phyloP scores from a whole-genome alignment of 2,797 vertebrate species.

The Notolabrus celidotus region DNA sequence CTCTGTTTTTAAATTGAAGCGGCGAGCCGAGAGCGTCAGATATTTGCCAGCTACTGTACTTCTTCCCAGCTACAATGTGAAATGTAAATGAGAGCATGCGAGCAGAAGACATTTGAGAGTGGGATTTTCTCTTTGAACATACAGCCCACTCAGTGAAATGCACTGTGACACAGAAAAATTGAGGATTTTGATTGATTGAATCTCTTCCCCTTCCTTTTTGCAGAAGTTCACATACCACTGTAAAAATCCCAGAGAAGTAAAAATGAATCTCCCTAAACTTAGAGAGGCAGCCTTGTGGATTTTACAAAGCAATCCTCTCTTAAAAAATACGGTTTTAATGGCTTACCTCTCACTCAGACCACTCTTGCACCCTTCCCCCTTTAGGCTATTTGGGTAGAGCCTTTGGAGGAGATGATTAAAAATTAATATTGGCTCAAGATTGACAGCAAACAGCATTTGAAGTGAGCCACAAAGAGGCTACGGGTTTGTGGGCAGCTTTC shows the following conservation, averaged over 20 bases:
- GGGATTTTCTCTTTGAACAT: slow-evolving; percentile 80
- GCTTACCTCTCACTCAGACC: slow-evolving; percentile 81
- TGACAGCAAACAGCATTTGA: slow-evolving; percentile 89
- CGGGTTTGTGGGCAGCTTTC: slow-evolving; percentile 80
- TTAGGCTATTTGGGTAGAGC: slow-evolving; percentile 85
- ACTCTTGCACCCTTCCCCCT: slow-evolving; percentile 74
- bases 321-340: slow-evolving; percentile 85
- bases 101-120: slow-evolving; percentile 72
- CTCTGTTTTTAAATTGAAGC: slow-evolving; percentile 65
- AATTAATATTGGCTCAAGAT: slow-evolving; percentile 87
- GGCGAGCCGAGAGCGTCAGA: slow-evolving; percentile 50
- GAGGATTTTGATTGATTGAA: slow-evolving; percentile 84
- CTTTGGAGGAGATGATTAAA: slow-evolving; percentile 88
- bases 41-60: slow-evolving; percentile 67
- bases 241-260: slow-evolving; percentile 68
- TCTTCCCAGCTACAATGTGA: slow-evolving; percentile 74
- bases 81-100: slow-evolving; percentile 79
- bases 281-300: slow-evolving; percentile 74
- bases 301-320: slow-evolving; percentile 82
- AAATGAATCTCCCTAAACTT: slow-evolving; percentile 79
- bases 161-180: slow-evolving; percentile 82
- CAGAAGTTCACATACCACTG: slow-evolving; percentile 75
- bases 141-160: slow-evolving; percentile 77
- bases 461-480: slow-evolving; percentile 85
- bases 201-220: slow-evolving; percentile 72